Base-by-base conservation (phyloP, 2,888 invertebrate species). In the Oscheius sp. region DNA sequence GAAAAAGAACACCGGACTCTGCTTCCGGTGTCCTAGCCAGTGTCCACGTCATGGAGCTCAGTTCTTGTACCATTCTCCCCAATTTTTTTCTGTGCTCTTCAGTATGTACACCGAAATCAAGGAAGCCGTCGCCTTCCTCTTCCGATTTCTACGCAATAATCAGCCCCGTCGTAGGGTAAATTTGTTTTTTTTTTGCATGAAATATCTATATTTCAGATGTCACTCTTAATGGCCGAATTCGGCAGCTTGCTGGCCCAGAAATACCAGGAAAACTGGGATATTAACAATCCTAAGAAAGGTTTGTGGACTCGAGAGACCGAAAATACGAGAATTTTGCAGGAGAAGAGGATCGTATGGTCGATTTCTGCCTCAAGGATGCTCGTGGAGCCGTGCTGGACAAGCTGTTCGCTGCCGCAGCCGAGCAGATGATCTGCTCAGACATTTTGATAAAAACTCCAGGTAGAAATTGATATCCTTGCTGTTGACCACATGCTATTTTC, bases 101-200 rank as follows among this genome's bases (percentile, higher is more conserved):
- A 55, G 4, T 51, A 83, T 83, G 82, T 83, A 79, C 75, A 77
- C 79, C n/a, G 82, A 83, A 70, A 78, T 83, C 29, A 75, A 73
- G 32, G 80, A 79, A 66, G 72, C 78, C 63, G 82, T 81, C 62
- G 81, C 79, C 72, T 81, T 78, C 66, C 51, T 83, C 35, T 75
- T 74, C 58, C 48, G 75, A 7, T 77, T 71, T 51, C 42, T 78
- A 48, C 72, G 75, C 57, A 72, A 76, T 32, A 71, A 75, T 21
- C 51, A 75, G 29, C 80, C 82, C 29, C 71, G 82, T 58, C 65
- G 82, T 65, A 75, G 78, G 70, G 80, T 78, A 2, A 50, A 47
- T 37, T 53, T 29, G 11, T n/a, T 42, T 48, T 21, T 63, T 7
- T 62, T 47, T 65, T n/a, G n/a, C 13, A 13, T 62, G 10, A 32